Conservation (phyloP, 53 echinoderm and acorn worm species). For the Henricia sp. region DNA sequence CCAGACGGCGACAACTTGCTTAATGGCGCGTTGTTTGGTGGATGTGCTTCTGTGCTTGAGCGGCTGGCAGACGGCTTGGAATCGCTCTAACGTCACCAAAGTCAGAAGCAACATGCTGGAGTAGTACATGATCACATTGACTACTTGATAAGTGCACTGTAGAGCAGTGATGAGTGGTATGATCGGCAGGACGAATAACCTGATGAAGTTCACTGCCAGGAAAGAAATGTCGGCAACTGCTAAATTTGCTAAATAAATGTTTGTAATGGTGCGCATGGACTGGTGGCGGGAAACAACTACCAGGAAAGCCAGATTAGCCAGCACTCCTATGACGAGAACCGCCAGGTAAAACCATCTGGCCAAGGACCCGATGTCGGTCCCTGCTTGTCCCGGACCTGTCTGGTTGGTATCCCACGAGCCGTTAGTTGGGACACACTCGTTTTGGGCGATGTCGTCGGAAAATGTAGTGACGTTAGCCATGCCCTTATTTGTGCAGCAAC, state of each 20-base stretch:
- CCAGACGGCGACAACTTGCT: not conserved
- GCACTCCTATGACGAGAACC: not conserved
- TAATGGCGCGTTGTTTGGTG: not conserved
- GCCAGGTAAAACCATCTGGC: no score
- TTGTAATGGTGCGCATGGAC: not conserved
- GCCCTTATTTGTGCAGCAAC: no score
- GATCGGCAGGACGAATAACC: no score
- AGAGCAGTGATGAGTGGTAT: not conserved
- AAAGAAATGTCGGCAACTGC: constrained; percentile 4
- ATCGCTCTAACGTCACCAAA: not conserved
- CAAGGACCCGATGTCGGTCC: no score
- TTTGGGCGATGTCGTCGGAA: no score
- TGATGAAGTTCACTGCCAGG: no score
- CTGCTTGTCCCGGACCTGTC: no score
- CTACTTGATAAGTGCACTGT: not conserved
- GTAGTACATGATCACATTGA: not conserved
- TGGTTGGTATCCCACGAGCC: no score
- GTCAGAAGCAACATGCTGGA: not conserved
- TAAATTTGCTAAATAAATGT: constrained; percentile 18
- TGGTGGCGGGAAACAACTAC: not conserved
- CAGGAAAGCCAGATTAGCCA: constrained; percentile 1
- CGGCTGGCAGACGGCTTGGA: not conserved
- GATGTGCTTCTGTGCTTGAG: not conserved
- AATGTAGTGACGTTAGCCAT: no score
- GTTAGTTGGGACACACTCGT: no score